Conservation (phyloP, 2,888 invertebrate species). For the Arctia plantaginis region DNA sequence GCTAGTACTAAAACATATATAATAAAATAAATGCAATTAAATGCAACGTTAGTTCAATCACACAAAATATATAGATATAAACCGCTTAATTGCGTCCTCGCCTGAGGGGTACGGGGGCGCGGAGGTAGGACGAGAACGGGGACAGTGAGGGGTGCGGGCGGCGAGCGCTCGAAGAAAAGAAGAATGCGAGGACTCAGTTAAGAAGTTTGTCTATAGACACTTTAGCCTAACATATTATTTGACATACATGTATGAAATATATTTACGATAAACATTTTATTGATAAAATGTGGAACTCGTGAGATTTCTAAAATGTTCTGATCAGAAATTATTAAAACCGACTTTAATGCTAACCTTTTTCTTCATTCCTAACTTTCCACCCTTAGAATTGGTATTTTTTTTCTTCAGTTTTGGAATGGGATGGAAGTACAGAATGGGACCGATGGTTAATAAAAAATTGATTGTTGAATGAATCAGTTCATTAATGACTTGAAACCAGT, state of each 20-base stretch:
- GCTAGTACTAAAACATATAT: constrained; percentile 29
- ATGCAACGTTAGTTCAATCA: constrained; percentile 36
- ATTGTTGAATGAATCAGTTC: no score
- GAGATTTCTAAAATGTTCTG: neutral
- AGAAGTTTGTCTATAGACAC: constrained; percentile 6
- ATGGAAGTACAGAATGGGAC: no score
- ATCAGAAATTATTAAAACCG: neutral
- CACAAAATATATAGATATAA: neutral
- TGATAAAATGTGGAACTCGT: constrained; percentile 18
- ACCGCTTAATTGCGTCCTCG: neutral
- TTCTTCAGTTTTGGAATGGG: neutral
- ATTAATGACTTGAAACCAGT: neutral
- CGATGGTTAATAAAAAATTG: no score
- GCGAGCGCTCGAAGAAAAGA: neutral
- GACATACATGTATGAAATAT: constrained; percentile 24
- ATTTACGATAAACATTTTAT: constrained; percentile 24
- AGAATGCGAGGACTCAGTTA: neutral
- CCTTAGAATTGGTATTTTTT: no score
- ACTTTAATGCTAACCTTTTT: neutral
- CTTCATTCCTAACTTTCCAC: no score
- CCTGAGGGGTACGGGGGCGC: neutral
- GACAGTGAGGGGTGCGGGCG: neutral
- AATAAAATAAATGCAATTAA: constrained; percentile 49
- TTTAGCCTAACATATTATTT: constrained; percentile 6
- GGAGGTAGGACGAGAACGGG: neutral